Evolutionary conservation across 1,140 invertebrate species (phyloP).

Genomic region (Drosophila lacertosa): DNA sequence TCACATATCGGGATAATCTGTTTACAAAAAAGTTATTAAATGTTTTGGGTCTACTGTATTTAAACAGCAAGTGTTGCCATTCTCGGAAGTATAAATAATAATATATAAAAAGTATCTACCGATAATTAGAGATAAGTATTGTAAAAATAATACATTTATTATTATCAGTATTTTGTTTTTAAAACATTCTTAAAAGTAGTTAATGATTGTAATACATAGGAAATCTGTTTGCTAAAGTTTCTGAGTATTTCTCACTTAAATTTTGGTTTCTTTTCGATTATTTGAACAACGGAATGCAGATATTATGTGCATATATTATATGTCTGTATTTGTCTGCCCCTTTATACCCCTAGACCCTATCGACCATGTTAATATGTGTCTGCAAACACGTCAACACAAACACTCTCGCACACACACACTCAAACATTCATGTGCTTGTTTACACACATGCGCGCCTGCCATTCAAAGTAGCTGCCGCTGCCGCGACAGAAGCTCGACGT

Average conservation of each 20-base stretch:
- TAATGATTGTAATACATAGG: too few species aligned
- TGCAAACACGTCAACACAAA: conserved; percentile 45
- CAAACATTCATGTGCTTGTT: conserved; percentile 30
- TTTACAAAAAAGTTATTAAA: neutral
- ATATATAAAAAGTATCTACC: too few species aligned
- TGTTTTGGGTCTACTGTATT: too few species aligned
- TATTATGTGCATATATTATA: neutral
- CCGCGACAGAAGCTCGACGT: conserved; percentile 1
- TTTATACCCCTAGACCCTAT: neutral
- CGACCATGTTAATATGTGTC: conserved; percentile 24
- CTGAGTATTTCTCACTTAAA: too few species aligned
- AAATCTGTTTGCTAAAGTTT: too few species aligned
- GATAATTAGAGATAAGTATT: too few species aligned
- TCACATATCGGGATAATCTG: neutral
- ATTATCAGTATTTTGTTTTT: too few species aligned
- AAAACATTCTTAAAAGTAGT: too few species aligned
- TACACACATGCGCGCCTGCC: conserved; percentile 63
- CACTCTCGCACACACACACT: conserved; percentile 21
- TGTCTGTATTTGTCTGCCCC: neutral
- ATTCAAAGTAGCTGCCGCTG: conserved; percentile 43
- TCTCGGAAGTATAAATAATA: too few species aligned
- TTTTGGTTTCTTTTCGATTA: too few species aligned
- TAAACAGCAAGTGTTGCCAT: neutral
- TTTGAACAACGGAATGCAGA: too few species aligned
- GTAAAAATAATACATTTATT: too few species aligned